These are phyloP conservation scores for Cathartes aura DNA, from an alignment of 2,113 vertebrate genomes.

Conservation along the genomic window DNA sequence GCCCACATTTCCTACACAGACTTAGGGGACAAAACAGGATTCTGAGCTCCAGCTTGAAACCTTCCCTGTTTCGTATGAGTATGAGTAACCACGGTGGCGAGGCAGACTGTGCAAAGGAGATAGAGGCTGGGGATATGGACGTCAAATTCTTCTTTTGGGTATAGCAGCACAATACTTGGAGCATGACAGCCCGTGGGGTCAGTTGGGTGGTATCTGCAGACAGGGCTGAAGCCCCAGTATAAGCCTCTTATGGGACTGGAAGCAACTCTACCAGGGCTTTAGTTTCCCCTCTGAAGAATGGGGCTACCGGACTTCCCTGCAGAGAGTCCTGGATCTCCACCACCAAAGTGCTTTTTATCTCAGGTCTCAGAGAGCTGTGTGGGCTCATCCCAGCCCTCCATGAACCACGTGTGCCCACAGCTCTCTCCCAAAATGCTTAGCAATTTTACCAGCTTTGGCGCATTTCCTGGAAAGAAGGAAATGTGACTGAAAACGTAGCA, in stretches of 20 bases:
- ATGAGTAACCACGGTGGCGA: background rate
- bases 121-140: background rate
- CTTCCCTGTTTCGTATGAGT: background rate
- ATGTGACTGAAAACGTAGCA: background rate
- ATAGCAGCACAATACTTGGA: background rate
- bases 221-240: background rate
- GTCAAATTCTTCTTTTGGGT: background rate
- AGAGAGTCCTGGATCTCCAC: background rate
- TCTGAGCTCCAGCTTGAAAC: background rate
- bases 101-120: background rate
- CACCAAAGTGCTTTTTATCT: background rate
- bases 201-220: background rate
- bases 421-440: background rate
- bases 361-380: fast-evolving
- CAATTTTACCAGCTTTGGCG: background rate
- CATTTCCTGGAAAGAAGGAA: background rate
- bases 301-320: background rate
- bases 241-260: background rate
- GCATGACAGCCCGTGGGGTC: background rate
- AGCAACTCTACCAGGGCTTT: background rate
- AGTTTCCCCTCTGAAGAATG: background rate
- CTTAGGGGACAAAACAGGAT: background rate
- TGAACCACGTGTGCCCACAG: background rate
- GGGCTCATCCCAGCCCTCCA: background rate
- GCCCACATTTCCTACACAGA: background rate